Base-by-base conservation (phyloP, 2,113 vertebrate species). In the Rousettus leschenaultii region DNA sequence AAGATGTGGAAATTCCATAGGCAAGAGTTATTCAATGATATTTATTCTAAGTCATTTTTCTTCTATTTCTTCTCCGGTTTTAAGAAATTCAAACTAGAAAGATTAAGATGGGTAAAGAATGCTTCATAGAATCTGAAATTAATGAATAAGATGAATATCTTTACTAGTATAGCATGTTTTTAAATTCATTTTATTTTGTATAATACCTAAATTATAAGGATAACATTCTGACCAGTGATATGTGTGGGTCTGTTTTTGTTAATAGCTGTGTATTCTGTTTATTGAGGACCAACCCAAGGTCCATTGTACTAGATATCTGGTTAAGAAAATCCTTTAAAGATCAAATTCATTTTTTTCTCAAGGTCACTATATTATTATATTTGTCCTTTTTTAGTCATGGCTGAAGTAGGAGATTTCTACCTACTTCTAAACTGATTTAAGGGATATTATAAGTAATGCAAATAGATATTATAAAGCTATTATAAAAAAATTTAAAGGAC, bases 381-480 rank as follows among this genome's bases (percentile, higher is more conserved):
- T 91, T 93, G 18, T 53, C 73, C 78, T 19, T 75, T 88, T 91
- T 8, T 57, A 71, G 21, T 40, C 40, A 74, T 70, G 6, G 21
- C 21, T 65, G 21, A 53, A 73, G 4, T 16, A 38, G 33, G 22
- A 61, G 19, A 14, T 79, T 91, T 88, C 15, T 7, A 71, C 14
- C 51, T 61, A 70, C 21, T 89, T 92, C 57, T n/a, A 95, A 87
- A 94, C 6, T 85, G 59, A 78, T 38, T 85, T 93, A 66, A 87
- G 12, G 6, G 1, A n/a, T 57, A 73, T 84, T 61, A 43, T 65
- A 79, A 57, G 33, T 68, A 95, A 95, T 4, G 82, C 1, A 16
- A 55, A 73, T 77, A 63, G 30, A 57, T 48, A 73, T 18, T 92
- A 91, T 57, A 80, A 63, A 43, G 6, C 14, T 84, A 91, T 89